Evolutionary conservation across 2,888 invertebrate species (phyloP), one percentile per base, ranked within the genome.

Genomic region (Slavum lentiscoides): DNA sequence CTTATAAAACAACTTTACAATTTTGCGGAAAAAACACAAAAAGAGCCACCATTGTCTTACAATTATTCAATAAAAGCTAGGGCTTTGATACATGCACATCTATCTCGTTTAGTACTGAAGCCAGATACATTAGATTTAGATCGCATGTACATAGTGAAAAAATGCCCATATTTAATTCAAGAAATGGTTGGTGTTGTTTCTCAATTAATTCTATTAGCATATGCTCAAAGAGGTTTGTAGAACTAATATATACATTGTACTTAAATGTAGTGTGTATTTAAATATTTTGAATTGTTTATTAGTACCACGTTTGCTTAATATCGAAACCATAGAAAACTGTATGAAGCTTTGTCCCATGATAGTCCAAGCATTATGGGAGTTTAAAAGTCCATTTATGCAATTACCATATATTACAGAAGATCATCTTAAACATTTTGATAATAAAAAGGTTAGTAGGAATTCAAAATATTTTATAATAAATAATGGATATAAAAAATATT

Each of bases 331-430:
- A 84, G 98, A 99, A 88, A 96, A 97, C 87, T 94, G 95, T 85
- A 98, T 99, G 97, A 97, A 96, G 86, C 88, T 98, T 81, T 94
- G 94, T 82, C 97, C 98, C 58, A 97, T 98, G 95, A 91, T 98
- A 82, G 95, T 98, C 5, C 99, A 99, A 89, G 98, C 92, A 0
- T 88, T 98, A 82, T 98, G 98, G 96, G 97, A 97, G 85, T 94
- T 91, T 86, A 96, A 96, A 87, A 96, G 95, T 83, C 95, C 98
- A 0, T 88, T 99, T 43, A 89, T 98, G 19, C 99, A 99, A 87
- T 88, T 98, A 83, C 98, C 98, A 2, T 95, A 98, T 86, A 91
- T 98, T 81, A 92, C 91, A 13, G 96, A 97, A 84, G 97, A 97
- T 84, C 94, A 95, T 88, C 87, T 96, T 67, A 93, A 94, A 86